Percentiles rank a stretch among this genome's conserved stretches.
phyloP scores from a whole-genome alignment of 2,797 vertebrate genomes.

The Distichodus sexfasciatus region DNA sequence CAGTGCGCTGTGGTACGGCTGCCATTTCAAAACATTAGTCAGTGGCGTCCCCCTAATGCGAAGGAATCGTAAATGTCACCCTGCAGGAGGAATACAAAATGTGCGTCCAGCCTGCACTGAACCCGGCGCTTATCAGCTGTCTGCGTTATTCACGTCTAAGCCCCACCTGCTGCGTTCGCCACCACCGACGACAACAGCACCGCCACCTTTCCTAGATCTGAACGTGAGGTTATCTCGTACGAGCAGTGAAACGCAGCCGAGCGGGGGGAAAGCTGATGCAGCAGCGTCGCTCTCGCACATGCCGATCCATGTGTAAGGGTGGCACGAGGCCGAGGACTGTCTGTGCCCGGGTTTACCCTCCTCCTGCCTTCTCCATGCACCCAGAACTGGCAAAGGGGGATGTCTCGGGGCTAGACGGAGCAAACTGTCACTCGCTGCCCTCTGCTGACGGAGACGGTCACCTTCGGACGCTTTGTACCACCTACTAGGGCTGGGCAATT shows the following conservation, averaged over 20 bases:
- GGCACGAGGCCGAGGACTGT: conserved; percentile 65
- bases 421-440: conserved; percentile 53
- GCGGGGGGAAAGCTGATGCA: conserved; percentile 54
- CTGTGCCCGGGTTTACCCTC: conserved; percentile 39
- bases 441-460: conserved; percentile 51
- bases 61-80: neutral
- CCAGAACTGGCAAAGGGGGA: conserved; percentile 13
- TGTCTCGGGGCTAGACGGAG: too few species aligned
- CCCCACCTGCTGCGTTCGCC: conserved; percentile 39
- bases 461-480: neutral
- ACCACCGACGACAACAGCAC: conserved; percentile 31
- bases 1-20: conserved; percentile 43
- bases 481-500: neutral
- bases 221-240: conserved; percentile 58
- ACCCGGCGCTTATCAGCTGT: conserved; percentile 61
- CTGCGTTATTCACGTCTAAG: conserved; percentile 37
- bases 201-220: conserved; percentile 43
- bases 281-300: conserved; percentile 71
- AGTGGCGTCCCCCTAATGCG: neutral
- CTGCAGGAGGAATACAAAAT: neutral
- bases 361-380: neutral
- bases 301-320: conserved; percentile 68
- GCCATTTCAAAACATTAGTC: conserved; percentile 34
- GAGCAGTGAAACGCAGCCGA: conserved; percentile 55
- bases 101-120: conserved; percentile 47